Base-by-base conservation (phyloP, 1,140 invertebrate genomes). In the Asbolus verrucosus region DNA sequence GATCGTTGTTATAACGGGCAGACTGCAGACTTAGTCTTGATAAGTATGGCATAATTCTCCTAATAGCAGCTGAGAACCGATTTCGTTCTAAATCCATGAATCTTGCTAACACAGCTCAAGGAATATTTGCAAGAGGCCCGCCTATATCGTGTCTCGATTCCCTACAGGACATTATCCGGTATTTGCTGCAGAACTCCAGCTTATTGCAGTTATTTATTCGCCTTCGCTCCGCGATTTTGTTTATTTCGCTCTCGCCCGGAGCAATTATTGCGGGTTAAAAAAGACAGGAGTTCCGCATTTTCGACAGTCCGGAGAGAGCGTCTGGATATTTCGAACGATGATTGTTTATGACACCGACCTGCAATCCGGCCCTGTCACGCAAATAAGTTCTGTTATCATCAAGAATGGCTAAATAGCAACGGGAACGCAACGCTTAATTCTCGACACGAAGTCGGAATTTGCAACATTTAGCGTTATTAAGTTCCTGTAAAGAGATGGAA, bases 51-150 rank as follows among this genome's bases (percentile, higher is more conserved):
- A 43, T 62, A 67, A 71, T 54, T 67, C 63, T 67, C 67, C 24
- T 63, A 46, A 46, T 63, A 60, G 63, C 61, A 59, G 46, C 59
- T 50, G 54, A 70, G 46, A 43, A 13, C 62, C 61, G 59, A 63
- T 63, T 63, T 39, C 33, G 39, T 63, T 39, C 61, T 63, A 63
- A 63, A 63, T 63, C 61, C 61, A 63, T 63, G 61, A 63, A 63
- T 63, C 61, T 63, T 63, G 61, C 61, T 63, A 63, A 63, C 60
- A 59, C 43, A 54, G 41, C 43, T 50, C 33, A 39, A 60, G 62
- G 69, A 70, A 65, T 65, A 70, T 70, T 70, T 70, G 61, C 69
- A 70, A 62, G 63, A 9, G 69, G 6, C 54, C 69, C 69, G 69
- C 69, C 69, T 67, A 54, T 61, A 67, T 50, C 46, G 50, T 71